phyloP scores from a whole-genome alignment of 2,888 invertebrate genomes.

The Rhimphoctona megacephalus region DNA sequence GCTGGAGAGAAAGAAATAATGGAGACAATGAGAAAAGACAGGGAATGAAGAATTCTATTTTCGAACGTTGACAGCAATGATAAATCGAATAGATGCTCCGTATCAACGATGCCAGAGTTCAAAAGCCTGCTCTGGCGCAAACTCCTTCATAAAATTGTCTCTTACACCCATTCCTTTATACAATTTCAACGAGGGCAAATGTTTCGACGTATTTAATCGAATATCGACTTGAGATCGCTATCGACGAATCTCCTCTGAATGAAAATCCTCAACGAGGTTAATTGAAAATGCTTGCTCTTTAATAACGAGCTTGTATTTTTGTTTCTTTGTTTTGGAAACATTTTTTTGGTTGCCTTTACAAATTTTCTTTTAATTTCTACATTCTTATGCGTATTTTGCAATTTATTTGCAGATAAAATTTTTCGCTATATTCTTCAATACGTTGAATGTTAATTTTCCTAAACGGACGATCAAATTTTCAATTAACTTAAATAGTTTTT shows the following conservation, averaged over 20 bases:
- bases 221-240: constrained; percentile 37
- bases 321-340: background rate
- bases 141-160: background rate
- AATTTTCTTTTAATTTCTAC: background rate
- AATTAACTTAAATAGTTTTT: background rate
- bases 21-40: background rate
- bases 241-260: constrained; percentile 36
- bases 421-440: no score
- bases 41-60: background rate
- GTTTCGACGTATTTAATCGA: constrained; percentile 43
- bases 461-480: background rate
- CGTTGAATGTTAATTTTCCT: background rate
- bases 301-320: background rate
- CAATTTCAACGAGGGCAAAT: constrained; percentile 15
- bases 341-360: background rate
- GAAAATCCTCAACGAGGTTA: constrained; percentile 35
- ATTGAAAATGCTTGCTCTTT: constrained; percentile 27
- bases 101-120: constrained; percentile 36
- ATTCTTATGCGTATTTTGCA: no score
- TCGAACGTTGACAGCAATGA: constrained; percentile 24
- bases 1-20: background rate
- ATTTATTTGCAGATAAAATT: no score
- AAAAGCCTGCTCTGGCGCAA: constrained; percentile 11
- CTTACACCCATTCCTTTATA: background rate
- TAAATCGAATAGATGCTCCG: constrained; percentile 14